These are phyloP conservation scores for Machaerirhynchus nigripectus DNA, from an alignment of 2,113 vertebrate species.

Conservation along the genomic window DNA sequence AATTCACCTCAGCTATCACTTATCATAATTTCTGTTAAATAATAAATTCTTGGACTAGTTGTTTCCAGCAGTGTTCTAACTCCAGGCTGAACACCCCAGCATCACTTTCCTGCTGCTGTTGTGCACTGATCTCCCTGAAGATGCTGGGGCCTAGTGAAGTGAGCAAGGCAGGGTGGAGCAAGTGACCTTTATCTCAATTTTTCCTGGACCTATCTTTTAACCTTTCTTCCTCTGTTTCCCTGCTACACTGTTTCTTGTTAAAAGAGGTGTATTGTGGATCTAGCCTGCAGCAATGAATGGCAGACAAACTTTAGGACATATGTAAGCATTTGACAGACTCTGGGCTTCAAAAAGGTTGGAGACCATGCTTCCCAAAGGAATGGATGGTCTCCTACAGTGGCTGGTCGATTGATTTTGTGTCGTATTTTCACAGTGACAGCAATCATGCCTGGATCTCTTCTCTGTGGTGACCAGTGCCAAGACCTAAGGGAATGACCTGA, in stretches of 20 bases:
- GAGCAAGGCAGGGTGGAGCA: background rate
- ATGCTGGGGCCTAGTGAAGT: fast-evolving
- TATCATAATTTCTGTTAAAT: background rate
- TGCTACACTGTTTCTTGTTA: background rate
- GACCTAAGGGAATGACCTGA: background rate
- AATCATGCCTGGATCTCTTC: background rate
- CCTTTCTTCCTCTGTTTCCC: background rate
- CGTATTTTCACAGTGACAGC: background rate
- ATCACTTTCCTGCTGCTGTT: background rate
- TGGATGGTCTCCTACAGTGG: background rate
- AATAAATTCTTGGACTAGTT: background rate
- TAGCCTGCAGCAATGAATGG: background rate
- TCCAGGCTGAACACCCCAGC: background rate
- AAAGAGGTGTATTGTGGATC: background rate
- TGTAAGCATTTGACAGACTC: background rate
- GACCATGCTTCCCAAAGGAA: background rate
- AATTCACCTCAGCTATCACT: background rate
- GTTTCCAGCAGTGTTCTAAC: background rate
- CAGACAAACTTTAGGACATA: fast-evolving
- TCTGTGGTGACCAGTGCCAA: background rate
- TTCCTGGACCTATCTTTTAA: background rate
- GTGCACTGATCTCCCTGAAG: background rate
- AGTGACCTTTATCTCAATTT: too few species aligned
- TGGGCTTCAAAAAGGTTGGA: background rate
- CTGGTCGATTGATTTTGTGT: background rate